Evolutionary conservation across 2,888 invertebrate species (phyloP).

Genomic region (Entomobrya multifasciata): DNA sequence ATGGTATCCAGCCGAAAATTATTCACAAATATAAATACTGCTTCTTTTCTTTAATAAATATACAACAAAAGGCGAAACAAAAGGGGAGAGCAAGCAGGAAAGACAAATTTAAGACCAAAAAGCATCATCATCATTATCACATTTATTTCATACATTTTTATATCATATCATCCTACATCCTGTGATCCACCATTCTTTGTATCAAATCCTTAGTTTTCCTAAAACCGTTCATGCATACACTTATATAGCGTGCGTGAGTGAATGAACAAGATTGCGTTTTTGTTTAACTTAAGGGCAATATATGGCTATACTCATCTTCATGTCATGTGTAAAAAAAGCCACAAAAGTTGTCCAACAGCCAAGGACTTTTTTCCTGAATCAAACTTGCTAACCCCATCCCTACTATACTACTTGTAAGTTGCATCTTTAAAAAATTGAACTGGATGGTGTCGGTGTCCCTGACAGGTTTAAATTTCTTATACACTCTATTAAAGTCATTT

Average conservation of each 20-base stretch:
- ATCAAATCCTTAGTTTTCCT: not conserved
- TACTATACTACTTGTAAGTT: not conserved
- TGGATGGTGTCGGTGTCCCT: constrained; percentile 64
- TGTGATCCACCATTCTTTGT: constrained; percentile 16
- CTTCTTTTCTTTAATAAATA: constrained; percentile 16
- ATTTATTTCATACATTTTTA: constrained; percentile 59
- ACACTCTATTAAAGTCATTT: constrained; percentile 51
- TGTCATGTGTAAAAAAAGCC: constrained; percentile 35
- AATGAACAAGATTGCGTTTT: constrained; percentile 53
- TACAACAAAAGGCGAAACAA: not conserved
- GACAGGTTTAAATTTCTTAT: constrained; percentile 63
- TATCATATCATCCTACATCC: constrained; percentile 63
- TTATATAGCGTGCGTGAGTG: constrained; percentile 42
- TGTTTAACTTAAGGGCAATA: not conserved
- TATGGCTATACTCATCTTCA: not conserved
- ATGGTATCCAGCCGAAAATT: not conserved
- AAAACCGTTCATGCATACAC: constrained; percentile 24
- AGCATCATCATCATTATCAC: constrained; percentile 46
- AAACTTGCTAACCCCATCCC: constrained; percentile 14
- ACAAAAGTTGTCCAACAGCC: constrained; percentile 55
- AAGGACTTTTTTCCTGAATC: constrained; percentile 60
- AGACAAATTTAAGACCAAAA: constrained; percentile 14
- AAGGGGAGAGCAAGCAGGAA: not conserved
- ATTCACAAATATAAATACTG: constrained; percentile 2
- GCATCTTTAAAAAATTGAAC: constrained; percentile 43